Conservation (phyloP, 2,888 invertebrate species). For the Pachymerium ferrugineum region DNA sequence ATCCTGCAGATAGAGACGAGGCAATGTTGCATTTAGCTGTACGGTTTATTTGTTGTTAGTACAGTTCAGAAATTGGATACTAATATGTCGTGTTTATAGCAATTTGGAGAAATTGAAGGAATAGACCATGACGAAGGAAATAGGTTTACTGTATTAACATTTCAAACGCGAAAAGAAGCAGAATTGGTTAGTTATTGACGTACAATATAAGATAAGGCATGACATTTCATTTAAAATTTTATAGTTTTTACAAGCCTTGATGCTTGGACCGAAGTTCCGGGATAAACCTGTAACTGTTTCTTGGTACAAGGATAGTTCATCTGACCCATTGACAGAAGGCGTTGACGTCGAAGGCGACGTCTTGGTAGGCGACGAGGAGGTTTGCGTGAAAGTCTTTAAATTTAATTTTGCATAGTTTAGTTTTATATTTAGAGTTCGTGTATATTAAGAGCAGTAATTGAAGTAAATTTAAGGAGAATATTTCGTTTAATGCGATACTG, state of each 20-base stretch:
- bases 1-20: constrained; percentile 71
- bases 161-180: constrained; percentile 68
- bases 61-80: background rate
- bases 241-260: constrained; percentile 7
- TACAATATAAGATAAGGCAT: background rate
- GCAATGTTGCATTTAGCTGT: constrained; percentile 79
- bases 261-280: constrained; percentile 23
- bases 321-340: constrained; percentile 8
- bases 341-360: constrained; percentile 3
- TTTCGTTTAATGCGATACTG: too few relatives aligned
- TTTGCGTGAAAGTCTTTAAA: background rate
- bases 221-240: background rate
- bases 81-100: constrained; percentile 51
- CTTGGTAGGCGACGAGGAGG: constrained; percentile 7
- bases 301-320: constrained; percentile 27
- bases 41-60: constrained; percentile 43
- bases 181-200: constrained; percentile 56
- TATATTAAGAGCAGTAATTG: background rate
- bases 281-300: constrained; percentile 1
- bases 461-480: too few relatives aligned
- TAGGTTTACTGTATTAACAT: constrained; percentile 70
- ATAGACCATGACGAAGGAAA: constrained; percentile 67
- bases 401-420: background rate
- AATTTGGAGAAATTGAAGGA: constrained; percentile 81
- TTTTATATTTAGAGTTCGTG: background rate